These are phyloP conservation scores for Smutsia temminckii DNA, from an alignment of 2,797 vertebrate species.

Conservation along the genomic window DNA sequence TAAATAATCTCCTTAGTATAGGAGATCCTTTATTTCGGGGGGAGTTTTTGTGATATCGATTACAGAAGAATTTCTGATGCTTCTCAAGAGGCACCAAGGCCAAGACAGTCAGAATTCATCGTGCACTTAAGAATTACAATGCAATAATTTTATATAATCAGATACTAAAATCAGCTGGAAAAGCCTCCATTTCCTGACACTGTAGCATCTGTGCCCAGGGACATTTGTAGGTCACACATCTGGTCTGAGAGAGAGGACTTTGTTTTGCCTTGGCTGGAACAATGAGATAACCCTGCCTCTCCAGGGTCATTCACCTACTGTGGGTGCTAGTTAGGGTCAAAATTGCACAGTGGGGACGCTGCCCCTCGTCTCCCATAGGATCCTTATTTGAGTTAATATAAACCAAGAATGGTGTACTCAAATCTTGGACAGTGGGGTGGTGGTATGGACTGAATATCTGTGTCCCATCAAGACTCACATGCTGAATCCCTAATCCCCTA, in stretches of 20 bases:
- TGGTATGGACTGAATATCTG: not conserved
- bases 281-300: not conserved
- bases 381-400: not conserved
- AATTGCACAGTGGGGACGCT: no score
- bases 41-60: conserved; percentile 13
- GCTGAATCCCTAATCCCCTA: not conserved
- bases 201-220: not conserved
- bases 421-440: not conserved
- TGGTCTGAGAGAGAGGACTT: not conserved
- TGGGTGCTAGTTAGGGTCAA: not conserved
- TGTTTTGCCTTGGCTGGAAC: not conserved
- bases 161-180: not conserved
- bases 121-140: not conserved
- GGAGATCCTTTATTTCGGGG: not conserved
- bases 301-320: not conserved
- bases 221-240: no score
- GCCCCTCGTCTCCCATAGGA: fast-evolving
- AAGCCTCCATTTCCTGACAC: not conserved
- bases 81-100: not conserved
- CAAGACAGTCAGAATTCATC: not conserved
- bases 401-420: not conserved
- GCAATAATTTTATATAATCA: not conserved
- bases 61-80: conserved; percentile 43
- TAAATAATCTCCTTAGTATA: not conserved
- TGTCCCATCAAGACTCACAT: not conserved